Base-by-base conservation (phyloP, 2,888 invertebrate species). In the Scrobipalpa atriplicella region DNA sequence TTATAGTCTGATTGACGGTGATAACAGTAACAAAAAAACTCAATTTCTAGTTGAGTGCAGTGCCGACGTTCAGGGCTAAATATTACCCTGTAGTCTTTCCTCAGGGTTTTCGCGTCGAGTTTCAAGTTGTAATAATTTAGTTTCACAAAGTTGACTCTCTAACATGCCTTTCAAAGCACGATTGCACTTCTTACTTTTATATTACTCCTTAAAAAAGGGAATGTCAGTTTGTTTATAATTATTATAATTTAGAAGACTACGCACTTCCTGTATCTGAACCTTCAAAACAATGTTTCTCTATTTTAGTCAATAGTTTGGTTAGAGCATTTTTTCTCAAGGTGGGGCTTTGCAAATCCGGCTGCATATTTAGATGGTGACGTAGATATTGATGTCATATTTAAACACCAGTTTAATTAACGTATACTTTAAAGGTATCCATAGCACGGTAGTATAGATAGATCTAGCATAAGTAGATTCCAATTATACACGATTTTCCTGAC, bases 1-100 rank as follows among this genome's bases (percentile, higher is more conserved):
- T 47, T 47, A 47, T 16, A 47, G n/a, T 74, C 74, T 74, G 66
- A 60, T 70, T 72, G 69, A 54, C 67, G 65, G 68, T 73, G 68
- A 75, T 75, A 77, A 77, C 78, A 78, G 52, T 52, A 52, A 52
- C 52, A 29, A 56, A 56, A 11, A 47, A 47, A 47, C 47, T 29
- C 29, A 29, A 16, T 47, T 47, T 16, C 47, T 47, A 16, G 6
- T 47, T 47, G 7, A 47, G n/a, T 16, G 47, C n/a, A 16, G n/a
- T n/a, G n/a, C n/a, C n/a, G n/a, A n/a, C 47, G n/a, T 47, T 47
- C 10, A 47, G 47, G 16, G 29, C 29, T 3, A 29, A 29, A 29
- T 5, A 29, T 29, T 29, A 29, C 29, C 29, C 29, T 29, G 29
- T 3, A 29, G 29, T 3, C 29, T 29, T 29, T 5, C 29, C 29